Conservation (phyloP, 1,140 invertebrate species). For the Hydropsyche tenuis region DNA sequence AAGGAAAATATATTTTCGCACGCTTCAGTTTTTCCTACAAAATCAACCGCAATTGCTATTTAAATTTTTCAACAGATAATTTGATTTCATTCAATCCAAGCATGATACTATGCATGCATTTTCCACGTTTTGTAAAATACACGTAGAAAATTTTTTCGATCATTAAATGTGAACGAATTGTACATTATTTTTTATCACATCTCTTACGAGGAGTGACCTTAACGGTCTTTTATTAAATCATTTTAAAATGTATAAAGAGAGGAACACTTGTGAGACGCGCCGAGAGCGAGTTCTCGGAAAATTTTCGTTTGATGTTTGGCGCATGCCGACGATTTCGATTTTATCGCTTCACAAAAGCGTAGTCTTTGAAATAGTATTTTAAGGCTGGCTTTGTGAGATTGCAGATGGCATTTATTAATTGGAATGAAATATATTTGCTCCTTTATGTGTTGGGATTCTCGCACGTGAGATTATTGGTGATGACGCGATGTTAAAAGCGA, state of each 20-base stretch:
- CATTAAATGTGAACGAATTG: too few species aligned
- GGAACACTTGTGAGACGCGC: not conserved
- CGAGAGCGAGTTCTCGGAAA: constrained; percentile 8
- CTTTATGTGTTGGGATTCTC: not conserved
- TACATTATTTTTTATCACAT: too few species aligned
- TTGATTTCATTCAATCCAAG: not conserved
- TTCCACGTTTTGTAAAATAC: not conserved
- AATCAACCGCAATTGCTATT: not conserved
- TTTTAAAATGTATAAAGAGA: constrained; percentile 8
- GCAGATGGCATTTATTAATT: constrained; percentile 17
- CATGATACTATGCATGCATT: not conserved
- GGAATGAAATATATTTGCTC: not conserved
- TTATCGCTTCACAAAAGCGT: constrained; percentile 8
- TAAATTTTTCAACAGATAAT: constrained; percentile 14
- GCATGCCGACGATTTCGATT: constrained; percentile 7
- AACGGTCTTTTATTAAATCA: constrained; percentile 10
- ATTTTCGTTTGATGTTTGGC: constrained; percentile 19
- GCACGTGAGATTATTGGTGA: too few species aligned
- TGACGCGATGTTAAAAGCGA: too few species aligned
- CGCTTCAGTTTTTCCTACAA: not conserved
- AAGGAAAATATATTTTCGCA: constrained; percentile 20
- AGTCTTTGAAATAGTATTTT: constrained; percentile 14
- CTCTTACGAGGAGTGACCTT: not conserved
- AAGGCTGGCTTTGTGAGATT: not conserved
- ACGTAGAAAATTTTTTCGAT: not conserved